Evolutionary conservation across 2,888 invertebrate species (phyloP), one percentile per base, ranked within the genome.

Genomic region (Brenthis daphne): DNA sequence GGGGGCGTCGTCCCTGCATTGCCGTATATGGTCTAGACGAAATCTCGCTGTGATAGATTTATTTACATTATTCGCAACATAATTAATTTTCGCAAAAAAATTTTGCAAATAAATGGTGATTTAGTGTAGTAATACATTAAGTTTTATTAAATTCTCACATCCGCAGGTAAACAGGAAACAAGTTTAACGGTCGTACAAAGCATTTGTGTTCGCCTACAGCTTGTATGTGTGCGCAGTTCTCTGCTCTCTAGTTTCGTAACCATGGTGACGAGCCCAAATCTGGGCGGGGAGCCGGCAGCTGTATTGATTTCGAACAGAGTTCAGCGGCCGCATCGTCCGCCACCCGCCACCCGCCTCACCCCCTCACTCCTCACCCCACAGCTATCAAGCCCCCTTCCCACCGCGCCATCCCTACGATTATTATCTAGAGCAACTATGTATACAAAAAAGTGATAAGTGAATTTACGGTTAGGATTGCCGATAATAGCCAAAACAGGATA

Each of bases 231-330:
- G 75, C 76, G 77, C 76, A 80, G 80, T 81, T 82, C 84, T 86
- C 86, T 82, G 33, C 61, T 50, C 61, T 55, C 24, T 56, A 61
- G 79, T 80, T 82, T 83, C 81, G 91, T 93, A 83, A 77, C 90
- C 85, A 92, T 92, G 85, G 87, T 83, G 76, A 93, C 92, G 66
- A 57, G 61, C 68, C 68, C 85, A 87, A 87, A 85, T 82, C 80
- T 80, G 85, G 86, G 80, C 80, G 81, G 83, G 81, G 87, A 82
- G 89, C 90, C 90, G 88, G 93, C 92, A 93, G 94, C 92, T 93
- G 91, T 94, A 94, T 94, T 92, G 93, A 92, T 93, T 92, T 93
- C 88, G 92, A 88, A 80, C 82, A 78, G 84, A 82, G 92, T 90
- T 91, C 90, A 89, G 83, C 90, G 90, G 83, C 91, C 89, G 86